These are phyloP conservation scores for Lagocephalus sceleratus DNA, from an alignment of 2,797 vertebrate genomes.

Conservation along the genomic window DNA sequence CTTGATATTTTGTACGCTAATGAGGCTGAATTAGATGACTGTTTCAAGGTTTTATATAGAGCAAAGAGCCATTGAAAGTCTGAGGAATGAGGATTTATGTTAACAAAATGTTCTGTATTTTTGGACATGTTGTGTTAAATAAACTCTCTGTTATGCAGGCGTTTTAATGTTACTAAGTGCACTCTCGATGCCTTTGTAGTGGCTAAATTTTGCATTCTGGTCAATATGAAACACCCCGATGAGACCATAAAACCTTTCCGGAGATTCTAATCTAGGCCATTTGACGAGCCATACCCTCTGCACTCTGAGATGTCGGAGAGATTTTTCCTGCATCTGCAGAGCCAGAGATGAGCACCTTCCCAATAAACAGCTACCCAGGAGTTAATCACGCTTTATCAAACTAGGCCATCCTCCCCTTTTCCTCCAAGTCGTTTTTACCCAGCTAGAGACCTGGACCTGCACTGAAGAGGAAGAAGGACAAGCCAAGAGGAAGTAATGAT, in stretches of 20 bases:
- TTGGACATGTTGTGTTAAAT: conserved; percentile 3
- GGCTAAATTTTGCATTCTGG: conserved; percentile 13
- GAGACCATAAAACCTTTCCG: conserved; percentile 72
- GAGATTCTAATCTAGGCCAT: conserved; percentile 69
- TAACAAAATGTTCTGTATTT: conserved; percentile 4
- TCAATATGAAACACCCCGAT: conserved; percentile 63
- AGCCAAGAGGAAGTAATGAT: conserved; percentile 67
- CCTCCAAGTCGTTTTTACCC: conserved; percentile 45
- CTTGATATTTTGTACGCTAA: no score
- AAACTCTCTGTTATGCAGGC: conserved; percentile 17
- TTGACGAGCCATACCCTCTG: conserved; percentile 23
- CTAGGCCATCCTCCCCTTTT: conserved; percentile 53
- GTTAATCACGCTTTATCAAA: conserved; percentile 59
- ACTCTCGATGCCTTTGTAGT: no score
- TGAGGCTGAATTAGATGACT: no score
- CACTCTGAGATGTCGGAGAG: conserved; percentile 13
- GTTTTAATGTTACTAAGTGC: background rate
- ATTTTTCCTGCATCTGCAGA: conserved; percentile 15
- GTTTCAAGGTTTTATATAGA: no score
- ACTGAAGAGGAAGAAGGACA: conserved; percentile 56
- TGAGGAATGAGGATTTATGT: background rate
- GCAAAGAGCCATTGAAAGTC: no score
- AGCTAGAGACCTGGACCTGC: conserved; percentile 46
- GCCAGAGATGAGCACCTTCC: conserved; percentile 17
- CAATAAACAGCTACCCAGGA: conserved; percentile 36